Conservation (phyloP, 2,113 vertebrate genomes). For the Centropus bengalensis region DNA sequence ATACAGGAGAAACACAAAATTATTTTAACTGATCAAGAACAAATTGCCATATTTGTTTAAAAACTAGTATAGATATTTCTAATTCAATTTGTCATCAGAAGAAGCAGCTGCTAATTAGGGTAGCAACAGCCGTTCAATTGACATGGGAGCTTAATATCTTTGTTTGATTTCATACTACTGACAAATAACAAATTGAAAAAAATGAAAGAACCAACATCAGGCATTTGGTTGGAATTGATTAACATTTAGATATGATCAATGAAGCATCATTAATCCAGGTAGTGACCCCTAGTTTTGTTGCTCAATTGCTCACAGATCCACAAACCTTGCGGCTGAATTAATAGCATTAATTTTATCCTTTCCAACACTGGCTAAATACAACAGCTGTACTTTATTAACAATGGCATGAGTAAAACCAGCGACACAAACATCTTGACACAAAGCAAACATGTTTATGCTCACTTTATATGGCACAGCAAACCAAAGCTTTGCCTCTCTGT, state of each 20-base stretch:
- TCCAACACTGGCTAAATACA: constrained; percentile 1
- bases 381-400: background rate
- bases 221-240: constrained; percentile 64
- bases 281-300: constrained; percentile 49
- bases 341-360: constrained; percentile 38
- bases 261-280: constrained; percentile 67
- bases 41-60: background rate
- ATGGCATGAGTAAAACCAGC: background rate
- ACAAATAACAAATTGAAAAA: constrained; percentile 43
- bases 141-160: constrained; percentile 26
- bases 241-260: constrained; percentile 71
- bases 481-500: background rate
- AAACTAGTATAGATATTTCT: background rate
- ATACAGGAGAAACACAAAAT: background rate
- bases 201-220: background rate
- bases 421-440: background rate
- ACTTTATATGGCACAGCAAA: background rate
- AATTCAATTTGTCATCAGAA: constrained; percentile 30
- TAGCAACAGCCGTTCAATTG: constrained; percentile 40
- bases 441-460: background rate
- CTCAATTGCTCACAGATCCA: constrained; percentile 42
- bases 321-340: constrained; percentile 38
- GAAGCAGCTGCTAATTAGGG: constrained; percentile 31
- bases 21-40: background rate
- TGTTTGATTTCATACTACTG: constrained; percentile 31